A percentile compares a stretch with the other conserved stretches of the same genome.
Conservation (phyloP, 2,797 vertebrate genomes). For the Enteromius thamalakanensis region DNA sequence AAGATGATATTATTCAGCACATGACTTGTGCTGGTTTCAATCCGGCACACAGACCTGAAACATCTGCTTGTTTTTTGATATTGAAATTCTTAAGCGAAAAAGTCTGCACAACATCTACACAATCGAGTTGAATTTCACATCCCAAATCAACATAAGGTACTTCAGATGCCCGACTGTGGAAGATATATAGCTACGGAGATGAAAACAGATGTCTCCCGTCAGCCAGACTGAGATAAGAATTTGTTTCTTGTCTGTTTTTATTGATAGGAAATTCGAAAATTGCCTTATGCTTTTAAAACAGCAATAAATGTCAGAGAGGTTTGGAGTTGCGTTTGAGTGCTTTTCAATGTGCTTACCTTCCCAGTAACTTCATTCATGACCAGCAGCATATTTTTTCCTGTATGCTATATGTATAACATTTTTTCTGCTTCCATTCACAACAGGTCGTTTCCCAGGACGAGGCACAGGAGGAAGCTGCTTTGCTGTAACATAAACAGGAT, state of each 20-base stretch:
- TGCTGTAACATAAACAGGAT: constrained; percentile 24
- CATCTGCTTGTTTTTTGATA: constrained; percentile 24
- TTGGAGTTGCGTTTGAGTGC: constrained; percentile 49
- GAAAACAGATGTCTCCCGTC: constrained; percentile 53
- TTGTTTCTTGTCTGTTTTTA: constrained; percentile 61
- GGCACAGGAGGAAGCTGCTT: neutral
- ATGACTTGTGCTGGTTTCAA: constrained; percentile 14
- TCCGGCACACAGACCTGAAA: constrained; percentile 1
- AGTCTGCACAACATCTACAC: constrained; percentile 10
- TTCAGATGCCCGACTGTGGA: neutral
- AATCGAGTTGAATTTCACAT: constrained; percentile 12
- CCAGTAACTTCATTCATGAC: constrained; percentile 50
- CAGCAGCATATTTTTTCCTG: constrained; percentile 57
- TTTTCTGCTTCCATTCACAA: constrained; percentile 35
- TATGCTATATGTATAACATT: constrained; percentile 23
- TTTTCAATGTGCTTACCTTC: constrained; percentile 52
- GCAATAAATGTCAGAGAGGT: constrained; percentile 64
- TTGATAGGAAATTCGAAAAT: constrained; percentile 63
- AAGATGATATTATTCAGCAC: neutral
- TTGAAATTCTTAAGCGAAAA: constrained; percentile 23
- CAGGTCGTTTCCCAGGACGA: constrained; percentile 11
- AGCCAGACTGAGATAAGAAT: constrained; percentile 37
- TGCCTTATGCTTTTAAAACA: constrained; percentile 51
- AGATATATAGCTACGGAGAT: constrained; percentile 48
- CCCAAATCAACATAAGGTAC: constrained; percentile 36